These are phyloP conservation scores for Toxotes chatareus DNA, from an alignment of 2,113 vertebrate species.

Conservation along the genomic window DNA sequence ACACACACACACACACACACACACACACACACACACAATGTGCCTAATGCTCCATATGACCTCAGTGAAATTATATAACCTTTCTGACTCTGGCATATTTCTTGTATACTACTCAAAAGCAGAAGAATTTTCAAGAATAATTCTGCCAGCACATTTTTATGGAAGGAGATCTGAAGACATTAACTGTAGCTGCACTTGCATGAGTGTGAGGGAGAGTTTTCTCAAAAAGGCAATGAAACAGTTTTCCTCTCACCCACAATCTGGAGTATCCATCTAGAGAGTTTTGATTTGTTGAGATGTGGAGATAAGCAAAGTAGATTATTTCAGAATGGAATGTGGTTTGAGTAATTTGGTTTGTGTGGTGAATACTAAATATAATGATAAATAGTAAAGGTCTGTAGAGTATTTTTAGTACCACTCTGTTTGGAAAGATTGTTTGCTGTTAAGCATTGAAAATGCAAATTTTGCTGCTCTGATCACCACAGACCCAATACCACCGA, in stretches of 20 bases:
- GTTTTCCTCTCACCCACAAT: neutral
- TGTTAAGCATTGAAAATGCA: no score
- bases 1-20: neutral
- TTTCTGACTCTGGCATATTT: neutral
- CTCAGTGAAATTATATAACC: slow-evolving; percentile 9
- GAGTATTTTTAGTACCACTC: no score
- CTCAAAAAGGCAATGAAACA: neutral
- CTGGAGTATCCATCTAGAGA: neutral
- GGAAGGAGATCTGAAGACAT: no score
- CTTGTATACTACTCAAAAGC: neutral
- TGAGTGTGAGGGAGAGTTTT: neutral
- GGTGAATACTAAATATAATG: no score
- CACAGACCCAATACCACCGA: no score
- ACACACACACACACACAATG: neutral
- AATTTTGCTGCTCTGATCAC: no score
- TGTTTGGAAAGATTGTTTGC: no score
- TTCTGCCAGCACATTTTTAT: neutral
- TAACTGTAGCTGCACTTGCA: neutral
- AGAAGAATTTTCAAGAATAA: neutral
- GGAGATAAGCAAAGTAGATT: no score
- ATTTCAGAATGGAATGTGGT: no score
- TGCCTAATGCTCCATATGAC: neutral
- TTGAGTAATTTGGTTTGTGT: no score
- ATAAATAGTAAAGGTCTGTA: no score
- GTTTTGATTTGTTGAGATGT: neutral